Evolutionary conservation across 1,140 invertebrate species (phyloP).

Genomic region (Leptoteleia sp.): DNA sequence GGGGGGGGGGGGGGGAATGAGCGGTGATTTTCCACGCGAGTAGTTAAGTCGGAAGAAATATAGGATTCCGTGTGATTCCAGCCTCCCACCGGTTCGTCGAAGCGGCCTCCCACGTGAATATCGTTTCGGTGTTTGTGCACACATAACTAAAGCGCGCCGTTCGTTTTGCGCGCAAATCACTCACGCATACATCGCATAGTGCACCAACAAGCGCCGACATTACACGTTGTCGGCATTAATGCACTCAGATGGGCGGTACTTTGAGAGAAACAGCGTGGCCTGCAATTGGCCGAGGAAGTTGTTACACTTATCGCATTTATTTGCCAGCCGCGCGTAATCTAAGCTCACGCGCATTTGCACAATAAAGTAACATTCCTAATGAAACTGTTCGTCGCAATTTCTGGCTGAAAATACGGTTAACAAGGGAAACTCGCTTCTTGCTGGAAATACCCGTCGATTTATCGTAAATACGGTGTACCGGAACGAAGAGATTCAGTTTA

Average conservation of each 20-base stretch:
- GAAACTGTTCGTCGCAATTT: too few relatives aligned
- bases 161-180: constrained; percentile 29
- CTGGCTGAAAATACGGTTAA: too few relatives aligned
- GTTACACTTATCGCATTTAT: constrained; percentile 76
- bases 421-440: too few relatives aligned
- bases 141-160: constrained; percentile 26
- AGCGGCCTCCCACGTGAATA: constrained; percentile 41
- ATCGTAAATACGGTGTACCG: too few relatives aligned
- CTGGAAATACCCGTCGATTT: too few relatives aligned
- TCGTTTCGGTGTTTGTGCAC: constrained; percentile 10
- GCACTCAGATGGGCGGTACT: constrained; percentile 73
- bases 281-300: constrained; percentile 73
- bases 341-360: constrained; percentile 44
- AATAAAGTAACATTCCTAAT: too few relatives aligned
- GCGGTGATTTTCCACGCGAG: constrained; percentile 43
- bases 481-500: too few relatives aligned
- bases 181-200: constrained; percentile 34
- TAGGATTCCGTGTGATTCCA: constrained; percentile 18
- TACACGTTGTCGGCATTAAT: constrained; percentile 68
- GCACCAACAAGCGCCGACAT: constrained; percentile 40
- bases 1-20: too few relatives aligned
- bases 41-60: constrained; percentile 29
- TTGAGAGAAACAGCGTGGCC: constrained; percentile 51
- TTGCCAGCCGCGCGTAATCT: constrained; percentile 52
- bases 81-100: constrained; percentile 27